Evolutionary conservation across 1,140 invertebrate species (phyloP).

Genomic region (Zaprionus camerounensis): DNA sequence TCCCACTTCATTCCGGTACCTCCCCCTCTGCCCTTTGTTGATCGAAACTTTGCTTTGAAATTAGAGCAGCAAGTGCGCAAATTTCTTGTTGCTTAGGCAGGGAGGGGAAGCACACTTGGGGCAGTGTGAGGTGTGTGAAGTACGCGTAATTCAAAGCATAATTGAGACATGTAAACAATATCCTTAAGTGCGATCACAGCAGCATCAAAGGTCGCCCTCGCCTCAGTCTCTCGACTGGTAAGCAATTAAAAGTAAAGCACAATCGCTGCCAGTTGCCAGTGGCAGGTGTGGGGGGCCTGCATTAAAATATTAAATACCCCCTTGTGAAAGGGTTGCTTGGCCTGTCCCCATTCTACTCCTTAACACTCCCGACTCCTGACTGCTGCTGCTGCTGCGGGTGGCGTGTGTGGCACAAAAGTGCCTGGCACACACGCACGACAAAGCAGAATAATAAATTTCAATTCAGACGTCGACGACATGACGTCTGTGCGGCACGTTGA

Average conservation of each 20-base stretch:
- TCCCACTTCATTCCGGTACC: not conserved
- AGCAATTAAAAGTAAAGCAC: slow-evolving; percentile 68
- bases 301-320: slow-evolving; percentile 51
- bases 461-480: slow-evolving; percentile 68
- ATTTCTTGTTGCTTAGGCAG: slow-evolving; percentile 17
- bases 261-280: not conserved
- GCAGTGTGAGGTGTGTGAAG: not conserved
- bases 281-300: slow-evolving; percentile 3
- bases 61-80: slow-evolving; percentile 61
- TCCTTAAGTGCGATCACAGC: slow-evolving; percentile 67
- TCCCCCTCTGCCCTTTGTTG: slow-evolving; percentile 30
- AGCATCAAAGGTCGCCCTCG: slow-evolving; percentile 72
- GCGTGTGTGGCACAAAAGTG: slow-evolving; percentile 44
- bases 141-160: slow-evolving; percentile 69
- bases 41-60: slow-evolving; percentile 64
- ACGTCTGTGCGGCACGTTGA: slow-evolving; percentile 62
- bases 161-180: slow-evolving; percentile 82
- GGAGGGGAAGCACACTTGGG: not conserved
- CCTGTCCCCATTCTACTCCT: not conserved
- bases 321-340: slow-evolving; percentile 41
- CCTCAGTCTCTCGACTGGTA: slow-evolving; percentile 54
- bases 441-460: slow-evolving; percentile 82
- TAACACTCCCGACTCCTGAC: not conserved
- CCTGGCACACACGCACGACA: slow-evolving; percentile 67
- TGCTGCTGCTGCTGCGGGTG: not conserved